Base-by-base conservation (phyloP, 2,113 vertebrate species). In the Leptobrachium leishanense region DNA sequence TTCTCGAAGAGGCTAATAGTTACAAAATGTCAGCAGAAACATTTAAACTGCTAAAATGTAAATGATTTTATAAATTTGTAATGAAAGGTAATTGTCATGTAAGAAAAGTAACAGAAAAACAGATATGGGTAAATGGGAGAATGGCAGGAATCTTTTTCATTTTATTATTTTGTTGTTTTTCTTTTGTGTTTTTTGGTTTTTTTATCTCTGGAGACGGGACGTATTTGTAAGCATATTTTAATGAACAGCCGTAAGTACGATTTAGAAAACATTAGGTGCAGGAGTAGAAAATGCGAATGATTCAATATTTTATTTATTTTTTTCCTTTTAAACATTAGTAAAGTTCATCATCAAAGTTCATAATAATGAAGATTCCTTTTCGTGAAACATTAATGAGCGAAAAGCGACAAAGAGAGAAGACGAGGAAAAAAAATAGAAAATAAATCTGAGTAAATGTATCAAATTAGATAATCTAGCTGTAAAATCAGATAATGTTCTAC, bases 1-100 rank as follows among this genome's bases (percentile, higher is more conserved):
- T 92, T 94, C 92, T 91, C 90, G 93, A 90, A 92, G 94, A 95
- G 91, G 93, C 91, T 95, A 96, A 96, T 95, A 91, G 92, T 94
- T 95, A 92, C 92, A 93, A 97, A 97, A 98, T 97, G 95, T 96
- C 96, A 96, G 90, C 91, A 94, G 94, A 96, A 97, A 95, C 94
- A 92, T 94, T 93, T 87, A 85, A 92, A 91, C 91, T 94, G 93
- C 91, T 91, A 92, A 94, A 96, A 95, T 94, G 91, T 89, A 95
- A 94, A 95, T 94, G 92, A 95, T 97, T 96, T 94, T 94, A 94
- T 95, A 94, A 96, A 95, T 96, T 94, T 92, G 94, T 96, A 96
- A 96, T 96, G 95, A 96, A 96, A 95, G 93, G 92, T 95, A 95
- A 94, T 95, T 94, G 94, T 93, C 94, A 86, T 90, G 88, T 90